These are phyloP conservation scores for Betta splendens DNA, from an alignment of 2,797 vertebrate species.

Conservation along the genomic window DNA sequence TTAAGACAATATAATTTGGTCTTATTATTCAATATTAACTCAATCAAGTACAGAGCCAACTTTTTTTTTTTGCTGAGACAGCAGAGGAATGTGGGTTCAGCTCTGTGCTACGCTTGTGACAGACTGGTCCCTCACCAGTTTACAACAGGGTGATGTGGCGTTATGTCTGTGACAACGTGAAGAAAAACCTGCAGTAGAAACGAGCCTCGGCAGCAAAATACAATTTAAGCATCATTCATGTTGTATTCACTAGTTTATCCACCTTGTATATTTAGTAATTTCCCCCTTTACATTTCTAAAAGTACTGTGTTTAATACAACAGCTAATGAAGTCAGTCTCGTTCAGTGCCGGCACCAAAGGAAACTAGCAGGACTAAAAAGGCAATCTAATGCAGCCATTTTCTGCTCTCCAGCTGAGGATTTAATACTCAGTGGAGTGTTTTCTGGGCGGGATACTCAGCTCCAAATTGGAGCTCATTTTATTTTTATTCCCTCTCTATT, in stretches of 20 bases:
- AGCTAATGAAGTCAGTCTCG: neutral
- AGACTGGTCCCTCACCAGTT: too few relatives aligned
- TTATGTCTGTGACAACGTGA: neutral
- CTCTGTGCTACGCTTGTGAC: too few relatives aligned
- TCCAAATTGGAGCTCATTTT: constrained; percentile 35
- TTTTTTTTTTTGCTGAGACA: too few relatives aligned
- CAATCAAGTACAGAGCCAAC: neutral
- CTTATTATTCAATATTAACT: neutral
- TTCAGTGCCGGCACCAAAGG: constrained; percentile 12
- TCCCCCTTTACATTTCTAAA: constrained; percentile 2
- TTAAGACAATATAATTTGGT: too few relatives aligned
- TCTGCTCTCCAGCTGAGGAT: constrained; percentile 19
- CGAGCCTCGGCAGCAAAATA: too few relatives aligned
- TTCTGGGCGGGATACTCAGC: constrained; percentile 17
- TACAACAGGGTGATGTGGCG: too few relatives aligned
- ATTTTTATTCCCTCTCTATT: constrained; percentile 4
- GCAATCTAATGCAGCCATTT: constrained; percentile 22
- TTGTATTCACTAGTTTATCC: constrained; percentile 1
- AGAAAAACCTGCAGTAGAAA: too few relatives aligned
- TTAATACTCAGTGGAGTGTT: constrained; percentile 23
- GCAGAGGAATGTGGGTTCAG: neutral
- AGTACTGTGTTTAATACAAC: constrained; percentile 11
- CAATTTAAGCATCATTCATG: neutral
- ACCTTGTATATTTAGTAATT: neutral
- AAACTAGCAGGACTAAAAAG: constrained; percentile 1